A percentile compares a stretch with the other conserved stretches of the same genome.
phyloP scores from a whole-genome alignment of 2,797 vertebrate genomes.

The Channallabes apus region DNA sequence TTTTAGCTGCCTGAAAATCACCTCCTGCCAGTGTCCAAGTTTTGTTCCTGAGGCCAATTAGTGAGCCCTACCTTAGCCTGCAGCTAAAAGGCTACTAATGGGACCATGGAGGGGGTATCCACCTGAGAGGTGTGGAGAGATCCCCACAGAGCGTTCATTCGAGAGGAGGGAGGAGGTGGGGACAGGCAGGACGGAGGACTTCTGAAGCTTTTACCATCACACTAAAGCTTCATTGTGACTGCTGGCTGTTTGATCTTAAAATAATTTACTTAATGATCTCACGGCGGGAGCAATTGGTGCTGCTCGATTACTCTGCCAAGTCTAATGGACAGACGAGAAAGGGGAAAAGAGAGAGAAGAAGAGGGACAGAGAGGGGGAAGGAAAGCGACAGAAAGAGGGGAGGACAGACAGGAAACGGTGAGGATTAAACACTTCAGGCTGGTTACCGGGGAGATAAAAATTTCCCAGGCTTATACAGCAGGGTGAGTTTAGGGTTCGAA shows the following conservation, averaged over 20 bases:
- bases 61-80: constrained; percentile 96
- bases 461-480: constrained; percentile 62
- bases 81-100: constrained; percentile 94
- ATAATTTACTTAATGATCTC: constrained; percentile 99
- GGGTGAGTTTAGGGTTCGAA: constrained; percentile 30
- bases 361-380: constrained; percentile 37
- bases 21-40: constrained; percentile 97
- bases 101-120: constrained; percentile 77
- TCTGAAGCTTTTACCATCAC: constrained; percentile 97
- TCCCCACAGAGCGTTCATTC: constrained; percentile 94
- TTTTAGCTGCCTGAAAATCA: constrained; percentile 86
- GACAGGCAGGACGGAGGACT: constrained; percentile 79
- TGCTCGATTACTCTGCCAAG: constrained; percentile 96
- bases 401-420: constrained; percentile 56
- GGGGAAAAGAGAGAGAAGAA: constrained; percentile 66
- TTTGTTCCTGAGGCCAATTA: constrained; percentile 99
- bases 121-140: constrained; percentile 91
- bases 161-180: constrained; percentile 64
- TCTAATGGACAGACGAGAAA: constrained; percentile 94
- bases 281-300: constrained; percentile 96
- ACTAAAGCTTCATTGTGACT: constrained; percentile 96
- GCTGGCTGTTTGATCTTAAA: constrained; percentile 99
- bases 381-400: constrained; percentile 28
- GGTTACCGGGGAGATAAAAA: constrained; percentile 71
- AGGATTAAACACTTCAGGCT: constrained; percentile 70